phyloP scores from a whole-genome alignment of 2,113 vertebrate species.

The Puntigrus tetrazona region DNA sequence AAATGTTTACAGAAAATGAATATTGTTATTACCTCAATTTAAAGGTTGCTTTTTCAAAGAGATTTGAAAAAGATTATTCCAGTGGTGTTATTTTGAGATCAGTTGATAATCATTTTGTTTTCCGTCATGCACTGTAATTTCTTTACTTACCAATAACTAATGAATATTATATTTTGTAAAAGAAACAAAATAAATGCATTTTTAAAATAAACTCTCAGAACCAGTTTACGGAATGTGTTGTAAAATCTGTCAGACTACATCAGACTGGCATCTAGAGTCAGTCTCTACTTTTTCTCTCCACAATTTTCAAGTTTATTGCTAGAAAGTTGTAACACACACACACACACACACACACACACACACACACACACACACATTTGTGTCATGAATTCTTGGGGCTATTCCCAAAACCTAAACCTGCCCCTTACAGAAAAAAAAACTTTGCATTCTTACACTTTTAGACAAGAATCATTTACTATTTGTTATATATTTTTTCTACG shows the following conservation, averaged over 20 bases:
- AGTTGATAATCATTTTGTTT: neutral
- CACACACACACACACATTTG: no score
- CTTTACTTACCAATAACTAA: neutral
- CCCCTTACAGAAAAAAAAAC: no score
- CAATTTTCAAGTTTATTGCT: neutral
- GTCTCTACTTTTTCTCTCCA: neutral
- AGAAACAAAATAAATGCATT: neutral
- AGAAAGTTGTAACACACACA: neutral
- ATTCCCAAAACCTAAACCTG: no score
- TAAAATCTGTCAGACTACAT: neutral
- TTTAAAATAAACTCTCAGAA: neutral
- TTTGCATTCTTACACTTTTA: no score
- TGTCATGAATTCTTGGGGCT: no score
- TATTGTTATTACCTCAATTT: conserved; percentile 3
- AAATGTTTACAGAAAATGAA: neutral
- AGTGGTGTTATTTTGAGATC: neutral
- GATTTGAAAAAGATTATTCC: neutral
- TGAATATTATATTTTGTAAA: neutral
- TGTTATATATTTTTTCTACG: no score
- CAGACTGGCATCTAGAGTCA: neutral
- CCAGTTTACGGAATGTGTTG: neutral
- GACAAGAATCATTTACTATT: no score
- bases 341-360: no score
- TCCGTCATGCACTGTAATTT: neutral
- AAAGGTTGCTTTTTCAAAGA: neutral